These are phyloP conservation scores for Mamestra brassicae DNA, from an alignment of 2,888 invertebrate genomes.

Conservation along the genomic window DNA sequence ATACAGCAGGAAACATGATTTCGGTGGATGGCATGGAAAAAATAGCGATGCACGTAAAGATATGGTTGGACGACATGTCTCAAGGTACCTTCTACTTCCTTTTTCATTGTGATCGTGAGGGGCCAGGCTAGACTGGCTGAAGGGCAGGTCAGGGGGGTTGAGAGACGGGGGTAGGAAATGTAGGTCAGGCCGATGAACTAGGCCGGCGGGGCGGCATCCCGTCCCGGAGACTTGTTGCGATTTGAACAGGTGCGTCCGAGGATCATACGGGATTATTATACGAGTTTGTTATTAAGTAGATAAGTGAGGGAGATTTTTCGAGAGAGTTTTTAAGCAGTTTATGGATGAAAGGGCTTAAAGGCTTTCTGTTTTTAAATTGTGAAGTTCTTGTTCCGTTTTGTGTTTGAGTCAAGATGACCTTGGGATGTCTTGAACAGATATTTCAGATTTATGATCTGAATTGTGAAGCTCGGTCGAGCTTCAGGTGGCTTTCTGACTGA, in stretches of 20 bases:
- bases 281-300: constrained; percentile 66
- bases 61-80: constrained; percentile 56
- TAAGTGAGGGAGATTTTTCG: constrained; percentile 59
- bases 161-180: constrained; percentile 59
- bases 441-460: constrained; percentile 45
- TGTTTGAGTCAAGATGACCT: constrained; percentile 35
- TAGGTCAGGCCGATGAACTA: constrained; percentile 80
- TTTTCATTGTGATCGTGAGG: constrained; percentile 66
- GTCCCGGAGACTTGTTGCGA: constrained; percentile 68
- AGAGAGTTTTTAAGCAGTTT: constrained; percentile 58
- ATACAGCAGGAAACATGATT: constrained; percentile 30
- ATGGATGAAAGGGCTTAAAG: constrained; percentile 33
- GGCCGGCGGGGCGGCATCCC: constrained; percentile 69
- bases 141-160: constrained; percentile 61
- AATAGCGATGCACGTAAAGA: constrained; percentile 55
- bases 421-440: constrained; percentile 50
- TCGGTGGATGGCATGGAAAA: constrained; percentile 54
- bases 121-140: constrained; percentile 52
- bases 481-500: constrained; percentile 31
- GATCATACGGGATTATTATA: constrained; percentile 68
- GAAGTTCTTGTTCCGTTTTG: constrained; percentile 3
- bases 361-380: constrained; percentile 25
- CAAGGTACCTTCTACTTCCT: constrained; percentile 61
- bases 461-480: constrained; percentile 27
- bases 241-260: constrained; percentile 66